Evolutionary conservation across 2,113 vertebrate species (phyloP).

Genomic region (Salminus brasiliensis): DNA sequence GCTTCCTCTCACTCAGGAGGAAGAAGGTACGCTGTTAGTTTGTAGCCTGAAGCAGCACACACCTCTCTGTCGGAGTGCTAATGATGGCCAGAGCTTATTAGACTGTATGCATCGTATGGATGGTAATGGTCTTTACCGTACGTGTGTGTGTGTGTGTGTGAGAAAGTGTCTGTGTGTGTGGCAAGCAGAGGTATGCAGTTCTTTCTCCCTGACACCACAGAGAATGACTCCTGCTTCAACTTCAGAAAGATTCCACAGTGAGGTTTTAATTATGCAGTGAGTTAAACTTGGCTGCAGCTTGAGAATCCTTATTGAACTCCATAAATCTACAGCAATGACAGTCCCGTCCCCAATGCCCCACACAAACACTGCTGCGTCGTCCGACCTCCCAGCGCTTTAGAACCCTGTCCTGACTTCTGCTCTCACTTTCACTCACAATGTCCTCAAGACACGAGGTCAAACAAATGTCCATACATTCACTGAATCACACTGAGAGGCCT

Average conservation of each 20-base stretch:
- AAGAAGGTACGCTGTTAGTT: slow-evolving; percentile 31
- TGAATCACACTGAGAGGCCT: no score
- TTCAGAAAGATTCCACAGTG: slow-evolving; percentile 70
- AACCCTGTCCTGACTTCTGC: slow-evolving; percentile 7
- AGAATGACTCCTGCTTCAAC: slow-evolving; percentile 51
- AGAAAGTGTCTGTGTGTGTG: slow-evolving; percentile 41
- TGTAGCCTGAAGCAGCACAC: slow-evolving; percentile 13
- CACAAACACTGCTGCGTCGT: slow-evolving; percentile 52
- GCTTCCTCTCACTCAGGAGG: slow-evolving; percentile 20
- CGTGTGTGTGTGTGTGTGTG: slow-evolving; percentile 20
- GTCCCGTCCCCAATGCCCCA: slow-evolving; percentile 56
- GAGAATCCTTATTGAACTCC: slow-evolving; percentile 65
- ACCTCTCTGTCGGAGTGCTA: not conserved
- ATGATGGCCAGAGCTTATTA: slow-evolving; percentile 23
- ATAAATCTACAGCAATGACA: slow-evolving; percentile 70
- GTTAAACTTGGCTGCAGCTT: slow-evolving; percentile 66
- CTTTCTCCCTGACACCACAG: slow-evolving; percentile 41
- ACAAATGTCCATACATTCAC: no score
- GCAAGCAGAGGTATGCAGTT: slow-evolving; percentile 7
- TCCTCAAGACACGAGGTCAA: no score
- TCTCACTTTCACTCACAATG: not conserved
- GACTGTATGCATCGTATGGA: slow-evolving; percentile 29
- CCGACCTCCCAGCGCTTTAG: slow-evolving; percentile 44
- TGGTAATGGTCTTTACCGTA: not conserved
- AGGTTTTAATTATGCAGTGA: slow-evolving; percentile 73